Percentiles rank a stretch among this genome's conserved stretches.
These are phyloP conservation scores for Sterna hirundo DNA, from an alignment of 2,113 vertebrate genomes.

Conservation along the genomic window DNA sequence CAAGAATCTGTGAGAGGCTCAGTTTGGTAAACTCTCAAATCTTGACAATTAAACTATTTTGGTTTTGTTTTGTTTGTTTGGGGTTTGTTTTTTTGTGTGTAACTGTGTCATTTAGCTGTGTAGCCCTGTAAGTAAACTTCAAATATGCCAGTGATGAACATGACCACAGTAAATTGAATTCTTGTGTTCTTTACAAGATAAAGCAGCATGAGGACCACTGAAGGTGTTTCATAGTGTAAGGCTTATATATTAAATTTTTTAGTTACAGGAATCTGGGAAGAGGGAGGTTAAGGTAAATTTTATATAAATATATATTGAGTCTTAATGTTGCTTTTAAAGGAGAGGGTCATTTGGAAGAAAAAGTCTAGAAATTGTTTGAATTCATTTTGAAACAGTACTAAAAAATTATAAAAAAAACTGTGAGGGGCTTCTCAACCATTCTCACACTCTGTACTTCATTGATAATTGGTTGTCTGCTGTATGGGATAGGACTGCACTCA, in stretches of 20 bases:
- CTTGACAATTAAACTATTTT: background rate
- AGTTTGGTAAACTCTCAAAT: background rate
- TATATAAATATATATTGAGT: background rate
- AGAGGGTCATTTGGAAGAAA: background rate
- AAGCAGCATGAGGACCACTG: background rate
- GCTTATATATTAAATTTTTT: background rate
- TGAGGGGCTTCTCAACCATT: background rate
- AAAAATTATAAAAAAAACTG: background rate
- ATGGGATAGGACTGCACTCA: background rate
- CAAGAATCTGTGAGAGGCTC: background rate
- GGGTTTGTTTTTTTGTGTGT: background rate
- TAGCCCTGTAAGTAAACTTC: background rate
- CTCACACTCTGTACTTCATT: background rate
- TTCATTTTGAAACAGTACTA: background rate
- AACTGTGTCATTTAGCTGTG: background rate
- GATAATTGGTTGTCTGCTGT: background rate
- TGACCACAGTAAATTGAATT: background rate
- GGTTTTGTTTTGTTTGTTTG: background rate
- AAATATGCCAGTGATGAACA: background rate
- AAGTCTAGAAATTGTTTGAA: background rate
- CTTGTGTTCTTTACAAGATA: background rate
- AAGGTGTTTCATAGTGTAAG: background rate
- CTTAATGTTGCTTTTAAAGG: background rate
- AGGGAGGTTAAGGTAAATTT: background rate
- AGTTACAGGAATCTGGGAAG: background rate